Evolutionary conservation across 2,888 invertebrate genomes (phyloP).

Genomic region (Drosophila conformis): DNA sequence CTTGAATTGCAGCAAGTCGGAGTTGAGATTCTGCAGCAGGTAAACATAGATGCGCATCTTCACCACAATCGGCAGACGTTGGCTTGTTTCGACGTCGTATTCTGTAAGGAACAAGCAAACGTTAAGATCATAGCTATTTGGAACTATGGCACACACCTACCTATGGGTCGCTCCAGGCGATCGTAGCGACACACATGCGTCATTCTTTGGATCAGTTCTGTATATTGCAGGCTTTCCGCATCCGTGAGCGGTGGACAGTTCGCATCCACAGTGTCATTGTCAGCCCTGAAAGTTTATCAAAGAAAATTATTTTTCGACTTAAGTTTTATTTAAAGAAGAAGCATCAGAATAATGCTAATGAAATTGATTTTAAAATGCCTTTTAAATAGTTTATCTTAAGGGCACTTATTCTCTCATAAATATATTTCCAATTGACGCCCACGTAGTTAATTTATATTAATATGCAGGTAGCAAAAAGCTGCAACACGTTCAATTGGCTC

Average conservation of each 20-base stretch:
- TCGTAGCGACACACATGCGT: conserved; percentile 84
- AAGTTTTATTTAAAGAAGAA: background rate
- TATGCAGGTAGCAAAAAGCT: conserved; percentile 19
- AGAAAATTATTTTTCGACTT: background rate
- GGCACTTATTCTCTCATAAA: background rate
- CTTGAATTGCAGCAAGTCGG: conserved; percentile 81
- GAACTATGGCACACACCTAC: conserved; percentile 47
- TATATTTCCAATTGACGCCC: background rate
- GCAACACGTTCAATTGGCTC: conserved; percentile 9
- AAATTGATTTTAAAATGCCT: background rate
- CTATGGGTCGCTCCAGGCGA: conserved; percentile 82
- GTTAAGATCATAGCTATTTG: background rate
- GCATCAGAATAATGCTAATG: background rate
- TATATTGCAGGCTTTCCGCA: conserved; percentile 80
- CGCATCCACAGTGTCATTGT: conserved; percentile 63
- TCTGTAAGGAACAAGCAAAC: conserved; percentile 10
- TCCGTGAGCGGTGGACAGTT: conserved; percentile 79
- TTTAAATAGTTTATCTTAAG: background rate
- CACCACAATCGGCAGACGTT: conserved; percentile 76
- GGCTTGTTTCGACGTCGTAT: conserved; percentile 42
- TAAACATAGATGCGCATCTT: conserved; percentile 81
- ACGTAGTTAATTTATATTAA: conserved; percentile 14
- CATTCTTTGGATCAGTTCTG: conserved; percentile 82
- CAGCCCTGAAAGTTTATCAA: conserved; percentile 31
- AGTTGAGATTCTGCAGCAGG: conserved; percentile 80